Percentiles rank a stretch among this genome's conserved stretches.
Conservation (phyloP, 2,113 vertebrate genomes). For the Empidonax alnorum region DNA sequence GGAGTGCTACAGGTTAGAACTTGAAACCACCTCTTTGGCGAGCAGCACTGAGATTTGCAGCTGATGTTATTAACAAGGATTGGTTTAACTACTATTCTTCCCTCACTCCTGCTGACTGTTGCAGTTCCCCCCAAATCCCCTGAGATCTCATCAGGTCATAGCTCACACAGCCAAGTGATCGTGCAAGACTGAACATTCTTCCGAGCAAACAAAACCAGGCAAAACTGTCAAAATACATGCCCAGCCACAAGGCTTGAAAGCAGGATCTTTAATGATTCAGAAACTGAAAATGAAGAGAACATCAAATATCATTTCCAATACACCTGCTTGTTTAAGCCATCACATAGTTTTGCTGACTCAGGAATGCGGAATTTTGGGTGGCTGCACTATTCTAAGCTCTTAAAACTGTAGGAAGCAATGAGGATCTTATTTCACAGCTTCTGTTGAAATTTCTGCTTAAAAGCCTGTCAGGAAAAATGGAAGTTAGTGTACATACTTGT, state of each 20-base stretch:
- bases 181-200: neutral
- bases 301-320: neutral
- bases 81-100: neutral
- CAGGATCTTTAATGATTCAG: neutral
- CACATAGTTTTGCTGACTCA: neutral
- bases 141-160: neutral
- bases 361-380: neutral
- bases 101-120: neutral
- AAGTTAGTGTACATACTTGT: neutral
- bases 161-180: neutral
- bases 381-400: neutral
- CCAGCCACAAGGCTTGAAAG: neutral
- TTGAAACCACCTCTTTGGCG: neutral
- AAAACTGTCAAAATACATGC: neutral
- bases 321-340: neutral
- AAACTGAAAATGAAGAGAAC: neutral
- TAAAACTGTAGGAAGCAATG: neutral
- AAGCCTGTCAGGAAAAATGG: neutral
- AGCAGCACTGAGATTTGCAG: neutral
- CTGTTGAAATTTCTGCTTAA: neutral
- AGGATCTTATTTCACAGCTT: neutral
- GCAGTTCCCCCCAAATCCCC: neutral
- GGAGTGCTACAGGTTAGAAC: slow-evolving; percentile 35
- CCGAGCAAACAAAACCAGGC: neutral
- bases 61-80: slow-evolving; percentile 7